A percentile compares a stretch with the other conserved stretches of the same genome.
phyloP scores from a whole-genome alignment of 2,113 vertebrate species.

The Hucho hucho region DNA sequence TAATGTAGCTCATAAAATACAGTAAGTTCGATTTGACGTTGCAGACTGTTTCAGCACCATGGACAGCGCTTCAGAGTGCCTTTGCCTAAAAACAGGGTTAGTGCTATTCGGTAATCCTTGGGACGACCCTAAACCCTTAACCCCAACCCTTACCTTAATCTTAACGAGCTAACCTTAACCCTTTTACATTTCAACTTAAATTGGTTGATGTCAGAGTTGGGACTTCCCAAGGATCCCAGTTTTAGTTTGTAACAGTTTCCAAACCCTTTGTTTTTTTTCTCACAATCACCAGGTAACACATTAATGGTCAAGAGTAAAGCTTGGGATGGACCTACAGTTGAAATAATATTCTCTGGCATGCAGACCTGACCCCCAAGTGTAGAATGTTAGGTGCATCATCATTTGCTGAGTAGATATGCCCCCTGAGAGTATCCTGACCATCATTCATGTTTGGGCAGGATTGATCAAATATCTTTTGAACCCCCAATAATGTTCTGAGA shows the following conservation, averaged over 20 bases:
- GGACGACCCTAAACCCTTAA: too few relatives aligned
- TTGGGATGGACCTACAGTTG: too few relatives aligned
- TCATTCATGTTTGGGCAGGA: too few relatives aligned
- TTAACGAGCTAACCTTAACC: too few relatives aligned
- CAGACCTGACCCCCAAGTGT: too few relatives aligned
- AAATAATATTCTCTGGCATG: too few relatives aligned
- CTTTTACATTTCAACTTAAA: too few relatives aligned
- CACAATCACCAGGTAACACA: background rate
- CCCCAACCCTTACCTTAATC: too few relatives aligned
- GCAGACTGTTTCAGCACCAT: slow-evolving; percentile 29
- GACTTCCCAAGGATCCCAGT: background rate
- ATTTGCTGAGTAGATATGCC: background rate
- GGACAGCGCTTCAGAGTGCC: slow-evolving; percentile 39
- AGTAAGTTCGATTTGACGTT: background rate
- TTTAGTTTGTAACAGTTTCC: background rate
- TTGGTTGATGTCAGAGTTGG: too few relatives aligned
- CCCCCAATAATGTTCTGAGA: background rate
- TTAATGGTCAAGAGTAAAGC: too few relatives aligned
- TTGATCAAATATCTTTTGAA: background rate
- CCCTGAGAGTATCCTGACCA: background rate
- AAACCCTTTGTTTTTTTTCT: background rate
- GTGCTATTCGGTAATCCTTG: background rate
- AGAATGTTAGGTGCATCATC: slow-evolving; percentile 4
- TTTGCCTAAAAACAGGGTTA: background rate
- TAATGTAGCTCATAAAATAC: background rate